Base-by-base conservation (phyloP, 2,113 vertebrate species). In the Amphiprion percula region DNA sequence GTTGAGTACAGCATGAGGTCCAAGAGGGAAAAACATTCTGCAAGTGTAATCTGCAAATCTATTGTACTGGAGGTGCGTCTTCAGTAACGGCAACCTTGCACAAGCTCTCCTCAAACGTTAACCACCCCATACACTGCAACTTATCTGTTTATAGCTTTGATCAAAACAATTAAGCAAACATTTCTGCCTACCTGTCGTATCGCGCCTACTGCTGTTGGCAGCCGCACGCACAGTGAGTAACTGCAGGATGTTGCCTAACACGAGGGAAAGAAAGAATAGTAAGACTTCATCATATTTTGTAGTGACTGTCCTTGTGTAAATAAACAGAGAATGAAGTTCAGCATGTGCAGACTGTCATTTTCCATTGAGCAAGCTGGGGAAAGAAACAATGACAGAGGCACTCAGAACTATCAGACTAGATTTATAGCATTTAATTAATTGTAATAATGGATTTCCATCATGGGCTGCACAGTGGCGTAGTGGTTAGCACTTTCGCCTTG, bases 241-340 rank as follows among this genome's bases (percentile, higher is more conserved):
- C 19, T 56, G 46, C 17, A 19, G 12, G 10, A 37, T 2, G 33
- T 52, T 50, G 37, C 15, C 12, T 55, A 26, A 55, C 52, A 60
- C 2, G 61, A 50, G n/a, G 23, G 44, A 64, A 60, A 60, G 23
- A 65, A 59, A 24, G 19, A 59, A 64, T 61, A 23, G 41, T 4
- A 44, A 39, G 49, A 28, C 10, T 53, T 46, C 5, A 0, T 10
- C 21, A 17, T 41, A 23, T 50, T 50, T 50, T 50, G 49, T 6
- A 50, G 49, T n/a, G 49, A 50, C 8, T 50, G 49, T 19, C 17
- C 49, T 50, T 50, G n/a, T 5, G 19, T n/a, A 50, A 19, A 16
- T 50, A 7, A 50, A 41, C 11, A 7, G 9, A 41, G 39, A 41
- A 4, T 41, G 39, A 9, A 11, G 5, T 41, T 41, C 39, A 41